Percentiles rank a stretch among this genome's conserved stretches.
Conservation (phyloP, 2,113 vertebrate genomes). For the Ciconia boyciana region DNA sequence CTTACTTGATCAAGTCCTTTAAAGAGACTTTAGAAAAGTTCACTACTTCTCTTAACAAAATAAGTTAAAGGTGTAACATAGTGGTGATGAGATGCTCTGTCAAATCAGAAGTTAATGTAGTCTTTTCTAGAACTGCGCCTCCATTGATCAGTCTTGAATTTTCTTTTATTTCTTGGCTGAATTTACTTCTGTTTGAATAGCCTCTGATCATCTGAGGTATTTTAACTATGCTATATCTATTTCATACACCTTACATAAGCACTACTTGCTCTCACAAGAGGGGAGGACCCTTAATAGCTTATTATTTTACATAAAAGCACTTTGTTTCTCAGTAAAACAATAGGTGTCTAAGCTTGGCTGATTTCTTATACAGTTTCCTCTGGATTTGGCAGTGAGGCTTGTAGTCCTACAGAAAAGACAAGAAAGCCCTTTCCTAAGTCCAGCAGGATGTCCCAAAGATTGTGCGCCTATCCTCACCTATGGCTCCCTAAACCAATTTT, state of each 20-base stretch:
- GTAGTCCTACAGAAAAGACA: neutral
- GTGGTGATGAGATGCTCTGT: neutral
- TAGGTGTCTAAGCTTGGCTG: neutral
- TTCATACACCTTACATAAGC: neutral
- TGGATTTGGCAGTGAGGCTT: neutral
- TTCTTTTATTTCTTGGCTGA: neutral
- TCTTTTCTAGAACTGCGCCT: neutral
- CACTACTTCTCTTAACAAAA: constrained; percentile 70
- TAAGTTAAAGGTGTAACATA: constrained; percentile 23
- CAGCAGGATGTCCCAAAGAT: neutral
- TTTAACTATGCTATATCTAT: neutral
- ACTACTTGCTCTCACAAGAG: neutral
- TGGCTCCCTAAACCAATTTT: neutral
- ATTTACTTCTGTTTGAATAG: neutral
- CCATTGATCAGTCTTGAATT: neutral
- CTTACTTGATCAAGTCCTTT: constrained; percentile 85
- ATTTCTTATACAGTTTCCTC: neutral
- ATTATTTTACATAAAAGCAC: neutral
- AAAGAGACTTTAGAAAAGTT: constrained; percentile 83
- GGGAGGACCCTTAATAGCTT: neutral
- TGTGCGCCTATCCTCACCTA: neutral
- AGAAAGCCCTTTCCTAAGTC: neutral
- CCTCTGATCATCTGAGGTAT: neutral
- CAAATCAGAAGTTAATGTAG: neutral
- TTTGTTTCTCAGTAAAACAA: neutral